Evolutionary conservation across 1,140 invertebrate genomes (phyloP).

Genomic region (Acyrthosiphon pisum): DNA sequence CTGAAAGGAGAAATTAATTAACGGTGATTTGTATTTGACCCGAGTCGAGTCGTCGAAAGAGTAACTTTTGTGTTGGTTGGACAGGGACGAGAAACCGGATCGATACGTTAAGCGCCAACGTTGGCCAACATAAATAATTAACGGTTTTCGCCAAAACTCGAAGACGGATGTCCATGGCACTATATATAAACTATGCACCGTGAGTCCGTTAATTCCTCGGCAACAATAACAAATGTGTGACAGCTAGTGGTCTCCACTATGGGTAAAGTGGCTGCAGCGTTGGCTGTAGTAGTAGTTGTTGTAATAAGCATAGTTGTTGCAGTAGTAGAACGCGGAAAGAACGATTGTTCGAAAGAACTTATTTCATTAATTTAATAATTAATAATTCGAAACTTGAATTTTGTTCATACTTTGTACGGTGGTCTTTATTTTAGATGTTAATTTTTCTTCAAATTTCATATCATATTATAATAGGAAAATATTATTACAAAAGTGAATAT

Average conservation of each 20-base stretch:
- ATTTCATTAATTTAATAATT: neutral
- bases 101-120: neutral
- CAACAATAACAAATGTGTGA: constrained; percentile 24
- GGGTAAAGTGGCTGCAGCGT: neutral
- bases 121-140: constrained; percentile 35
- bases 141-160: neutral
- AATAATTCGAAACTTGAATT: neutral
- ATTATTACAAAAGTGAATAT: neutral
- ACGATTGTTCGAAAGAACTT: neutral
- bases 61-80: neutral
- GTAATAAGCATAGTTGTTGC: neutral
- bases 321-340: neutral
- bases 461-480: neutral
- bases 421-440: neutral
- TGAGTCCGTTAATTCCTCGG: neutral
- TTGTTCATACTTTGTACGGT: neutral
- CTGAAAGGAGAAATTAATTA: neutral
- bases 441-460: neutral
- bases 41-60: too few species aligned
- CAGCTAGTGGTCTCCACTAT: neutral
- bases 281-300: too few species aligned
- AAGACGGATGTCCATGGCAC: neutral
- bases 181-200: neutral
- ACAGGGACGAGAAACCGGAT: neutral
- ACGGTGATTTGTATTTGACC: neutral